Base-by-base conservation (phyloP, 2,113 vertebrate species). In the Suricata suricatta region DNA sequence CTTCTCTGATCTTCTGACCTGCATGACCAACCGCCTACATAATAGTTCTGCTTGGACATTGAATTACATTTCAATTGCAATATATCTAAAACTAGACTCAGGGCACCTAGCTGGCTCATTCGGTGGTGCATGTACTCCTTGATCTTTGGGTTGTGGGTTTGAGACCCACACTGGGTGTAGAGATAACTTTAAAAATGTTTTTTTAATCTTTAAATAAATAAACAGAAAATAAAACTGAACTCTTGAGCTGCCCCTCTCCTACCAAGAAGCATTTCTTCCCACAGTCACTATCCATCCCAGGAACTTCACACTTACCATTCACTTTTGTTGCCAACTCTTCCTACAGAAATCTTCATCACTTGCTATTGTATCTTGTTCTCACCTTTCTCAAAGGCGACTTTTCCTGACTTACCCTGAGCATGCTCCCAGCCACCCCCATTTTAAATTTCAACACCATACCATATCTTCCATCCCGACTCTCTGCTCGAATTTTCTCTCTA, bases 1-100 rank as follows among this genome's bases (percentile, higher is more conserved):
- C 64, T 95, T 41, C 72, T 95, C 85, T 97, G 52, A 91, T n/a
- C 16, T 88, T n/a, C 17, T 93, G 69, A 87, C 44, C 86, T 68
- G 89, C 81, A 76, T 79, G 74, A 60, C 19, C 81, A 81, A 33
- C n/a, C 47, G 54, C 27, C 38, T 92, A 60, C 31, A 85, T 31
- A 86, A 93, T 16, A 87, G 35, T 66, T 92, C 80, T 89, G 44
- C 76, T 71, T 93, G 31, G n/a, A 76, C 52, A 19, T 6, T 71
- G 33, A 95, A 66, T 77, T 57, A 80, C 5, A 69, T 54, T 29
- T 50, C 83, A 92, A 19, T 44, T 33, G 71, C 52, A 44, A 63
- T 35, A 44, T 17, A 44, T 57, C 35, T 47, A 80, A 86, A 77
- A 77, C 41, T 47, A 77, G 44, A 47, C 14, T 17, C 14, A 13